Base-by-base conservation (phyloP, 2,113 vertebrate genomes). In the Numenius arquata region DNA sequence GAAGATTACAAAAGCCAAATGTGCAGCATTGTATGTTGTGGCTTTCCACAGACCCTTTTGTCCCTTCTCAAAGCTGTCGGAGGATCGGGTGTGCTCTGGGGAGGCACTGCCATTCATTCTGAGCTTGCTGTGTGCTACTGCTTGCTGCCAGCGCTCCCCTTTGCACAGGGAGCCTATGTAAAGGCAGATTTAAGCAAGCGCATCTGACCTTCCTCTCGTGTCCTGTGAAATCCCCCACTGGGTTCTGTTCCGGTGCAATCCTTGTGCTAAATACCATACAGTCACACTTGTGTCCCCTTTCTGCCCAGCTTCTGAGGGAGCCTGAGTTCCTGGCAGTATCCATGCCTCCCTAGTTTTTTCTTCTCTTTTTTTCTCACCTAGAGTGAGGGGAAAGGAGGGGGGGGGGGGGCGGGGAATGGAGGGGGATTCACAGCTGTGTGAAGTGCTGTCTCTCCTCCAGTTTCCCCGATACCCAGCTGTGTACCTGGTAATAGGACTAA, bases 131-230 rank as follows among this genome's bases (percentile, higher is more conserved):
- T 26, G 45, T 4, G 3, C 29, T 29, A 2, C 8, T 43, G 29
- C 15, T 43, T 29, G 34, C 70, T 65, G 67, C 30, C 74, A 48
- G 61, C 67, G 26, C 72, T 92, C 22, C 66, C 25, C 32, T 88
- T 36, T 36, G 59, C 72, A 3, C 30, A 32, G 20, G 9, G 47
- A 30, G 9, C 2, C 38, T 1, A 0, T 4, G n/a, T 12, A n/a
- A 43, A 52, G 40, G 53, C 74, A 41, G 26, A 47, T 56, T 55
- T 63, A 15, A 66, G 14, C 9, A 4, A 66, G 3, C 8, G 6
- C 11, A 3, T 27, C 83, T 34, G 27, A 8, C 19, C 66, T 77
- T 32, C 36, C 15, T 50, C 8, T 10, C 6, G 1, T 17, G 26
- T 14, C n/a, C 70, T 53, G 11, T 9, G 52, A 32, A 74, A 63